Conservation (phyloP, 1,140 invertebrate species). For the Coenobita brevimanus region DNA sequence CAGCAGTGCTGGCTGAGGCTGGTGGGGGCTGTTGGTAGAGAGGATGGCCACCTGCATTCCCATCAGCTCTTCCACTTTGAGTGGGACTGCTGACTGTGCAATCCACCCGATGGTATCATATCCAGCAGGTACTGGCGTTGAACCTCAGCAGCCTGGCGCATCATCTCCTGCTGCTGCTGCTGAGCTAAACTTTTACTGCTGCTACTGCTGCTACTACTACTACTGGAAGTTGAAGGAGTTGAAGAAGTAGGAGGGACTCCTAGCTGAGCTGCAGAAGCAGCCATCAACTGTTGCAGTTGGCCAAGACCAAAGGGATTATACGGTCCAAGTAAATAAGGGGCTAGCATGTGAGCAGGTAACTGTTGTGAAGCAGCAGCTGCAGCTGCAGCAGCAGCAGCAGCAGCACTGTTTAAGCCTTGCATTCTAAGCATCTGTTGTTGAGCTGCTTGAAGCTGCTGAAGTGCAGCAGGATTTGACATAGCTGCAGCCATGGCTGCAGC, state of each 20-base stretch:
- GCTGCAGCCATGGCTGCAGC: slow-evolving; percentile 82
- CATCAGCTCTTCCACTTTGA: slow-evolving; percentile 66
- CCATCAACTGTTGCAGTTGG: slow-evolving; percentile 90
- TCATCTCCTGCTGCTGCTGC: slow-evolving; percentile 76
- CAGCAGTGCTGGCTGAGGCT: slow-evolving; percentile 57
- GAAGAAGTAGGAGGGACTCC: slow-evolving; percentile 63
- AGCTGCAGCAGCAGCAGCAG: slow-evolving; percentile 76
- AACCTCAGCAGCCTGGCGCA: slow-evolving; percentile 79
- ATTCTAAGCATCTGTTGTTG: slow-evolving; percentile 75
- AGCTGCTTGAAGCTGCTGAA: slow-evolving; percentile 74
- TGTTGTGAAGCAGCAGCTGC: slow-evolving; percentile 72
- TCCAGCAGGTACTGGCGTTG: slow-evolving; percentile 97
- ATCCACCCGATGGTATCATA: slow-evolving; percentile 84
- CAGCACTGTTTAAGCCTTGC: slow-evolving; percentile 52
- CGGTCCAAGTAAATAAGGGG: slow-evolving; percentile 82
- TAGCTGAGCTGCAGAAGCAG: slow-evolving; percentile 80
- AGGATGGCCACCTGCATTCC: slow-evolving; percentile 53
- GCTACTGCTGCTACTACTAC: slow-evolving; percentile 68
- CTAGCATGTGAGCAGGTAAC: slow-evolving; percentile 84
- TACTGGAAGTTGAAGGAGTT: slow-evolving; percentile 72
- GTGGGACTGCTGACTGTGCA: slow-evolving; percentile 64
- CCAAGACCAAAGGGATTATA: slow-evolving; percentile 77
- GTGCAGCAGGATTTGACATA: slow-evolving; percentile 75
- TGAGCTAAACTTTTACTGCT: slow-evolving; percentile 69
- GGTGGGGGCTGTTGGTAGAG: slow-evolving; percentile 53